Evolutionary conservation across 2,797 vertebrate species (phyloP).

Genomic region (Lepilemur septentrionalis): DNA sequence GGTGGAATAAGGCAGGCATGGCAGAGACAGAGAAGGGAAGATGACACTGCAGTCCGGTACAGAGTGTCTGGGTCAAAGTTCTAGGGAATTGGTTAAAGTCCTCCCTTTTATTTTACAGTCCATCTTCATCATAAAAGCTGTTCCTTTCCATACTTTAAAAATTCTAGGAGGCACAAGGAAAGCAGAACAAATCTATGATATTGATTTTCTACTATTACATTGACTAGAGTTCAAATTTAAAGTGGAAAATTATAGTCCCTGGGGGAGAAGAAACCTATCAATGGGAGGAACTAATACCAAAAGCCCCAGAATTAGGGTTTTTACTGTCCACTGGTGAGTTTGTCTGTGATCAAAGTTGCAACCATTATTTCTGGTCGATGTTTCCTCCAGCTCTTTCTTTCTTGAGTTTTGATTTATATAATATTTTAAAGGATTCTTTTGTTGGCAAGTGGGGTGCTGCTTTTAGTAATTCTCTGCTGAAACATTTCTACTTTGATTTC

Average conservation of each 20-base stretch:
- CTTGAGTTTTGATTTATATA: conserved; percentile 30
- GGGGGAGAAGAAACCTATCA: conserved; percentile 69
- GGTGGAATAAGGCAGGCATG: background rate
- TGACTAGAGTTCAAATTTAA: conserved; percentile 77
- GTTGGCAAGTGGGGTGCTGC: background rate
- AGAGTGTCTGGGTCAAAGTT: conserved; percentile 2
- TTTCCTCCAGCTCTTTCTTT: background rate
- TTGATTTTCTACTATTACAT: conserved; percentile 75
- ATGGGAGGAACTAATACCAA: conserved; percentile 52
- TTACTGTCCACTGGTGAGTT: conserved; percentile 64
- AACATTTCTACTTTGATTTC: conserved; percentile 46
- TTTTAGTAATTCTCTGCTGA: conserved; percentile 46
- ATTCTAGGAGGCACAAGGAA: conserved; percentile 66
- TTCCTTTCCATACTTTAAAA: conserved; percentile 50
- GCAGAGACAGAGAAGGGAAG: background rate
- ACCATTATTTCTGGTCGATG: conserved; percentile 39
- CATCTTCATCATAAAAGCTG: conserved; percentile 65
- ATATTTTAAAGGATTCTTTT: conserved; percentile 43
- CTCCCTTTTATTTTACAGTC: conserved; percentile 46
- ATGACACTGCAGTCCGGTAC: background rate
- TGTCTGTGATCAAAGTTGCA: background rate
- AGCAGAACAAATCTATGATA: conserved; percentile 73
- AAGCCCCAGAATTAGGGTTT: conserved; percentile 69
- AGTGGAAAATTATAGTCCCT: conserved; percentile 76
- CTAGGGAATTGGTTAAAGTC: conserved; percentile 21